Percentiles rank a stretch among this genome's conserved stretches.
phyloP scores from a whole-genome alignment of 2,888 invertebrate genomes.

The Archips xylosteana region DNA sequence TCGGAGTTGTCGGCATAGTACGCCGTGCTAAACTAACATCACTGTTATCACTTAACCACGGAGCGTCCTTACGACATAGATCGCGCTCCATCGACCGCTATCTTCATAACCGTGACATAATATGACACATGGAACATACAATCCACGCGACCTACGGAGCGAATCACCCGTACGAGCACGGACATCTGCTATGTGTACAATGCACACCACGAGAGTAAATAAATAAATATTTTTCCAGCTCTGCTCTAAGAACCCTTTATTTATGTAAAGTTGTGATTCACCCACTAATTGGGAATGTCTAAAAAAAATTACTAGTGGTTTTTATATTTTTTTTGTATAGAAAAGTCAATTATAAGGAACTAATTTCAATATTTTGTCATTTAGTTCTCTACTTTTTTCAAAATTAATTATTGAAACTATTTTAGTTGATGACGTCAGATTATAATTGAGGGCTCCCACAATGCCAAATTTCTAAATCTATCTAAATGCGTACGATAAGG shows the following conservation, averaged over 20 bases:
- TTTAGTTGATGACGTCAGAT: no score
- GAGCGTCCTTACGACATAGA: constrained; percentile 18
- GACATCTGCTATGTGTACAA: constrained; percentile 24
- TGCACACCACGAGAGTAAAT: constrained; percentile 3
- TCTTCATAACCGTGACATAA: constrained; percentile 30
- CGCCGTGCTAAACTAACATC: background rate
- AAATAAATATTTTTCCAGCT: background rate
- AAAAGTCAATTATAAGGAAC: no score
- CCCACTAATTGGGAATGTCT: no score
- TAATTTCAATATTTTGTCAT: no score
- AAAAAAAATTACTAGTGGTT: no score
- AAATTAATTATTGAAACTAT: no score
- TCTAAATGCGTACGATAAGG: no score
- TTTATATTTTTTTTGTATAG: no score
- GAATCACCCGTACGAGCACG: constrained; percentile 18
- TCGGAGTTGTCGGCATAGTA: background rate
- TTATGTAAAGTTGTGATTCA: background rate
- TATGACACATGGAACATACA: constrained; percentile 22
- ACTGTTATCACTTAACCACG: background rate
- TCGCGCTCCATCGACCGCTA: constrained; percentile 19
- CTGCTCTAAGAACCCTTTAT: background rate
- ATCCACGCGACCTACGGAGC: constrained; percentile 12
- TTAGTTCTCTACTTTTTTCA: no score
- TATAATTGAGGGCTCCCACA: no score
- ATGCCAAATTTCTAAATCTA: no score